Evolutionary conservation across 2,797 vertebrate species (phyloP).

Genomic region (Salarias fasciatus): DNA sequence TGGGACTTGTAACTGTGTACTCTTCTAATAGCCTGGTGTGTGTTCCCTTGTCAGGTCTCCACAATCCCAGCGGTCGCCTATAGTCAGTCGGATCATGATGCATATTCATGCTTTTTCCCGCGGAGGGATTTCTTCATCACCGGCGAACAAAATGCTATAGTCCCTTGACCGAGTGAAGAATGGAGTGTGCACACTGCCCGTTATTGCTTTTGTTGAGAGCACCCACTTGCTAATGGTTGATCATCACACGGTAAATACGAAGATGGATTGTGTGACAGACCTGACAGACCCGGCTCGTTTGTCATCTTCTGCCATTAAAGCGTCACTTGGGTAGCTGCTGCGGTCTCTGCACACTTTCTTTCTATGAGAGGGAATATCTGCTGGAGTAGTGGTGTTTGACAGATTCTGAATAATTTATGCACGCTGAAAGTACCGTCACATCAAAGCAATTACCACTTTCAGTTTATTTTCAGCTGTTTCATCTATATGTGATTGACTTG

Average conservation of each 20-base stretch:
- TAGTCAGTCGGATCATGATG: slow-evolving; percentile 24
- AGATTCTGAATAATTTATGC: slow-evolving; percentile 59
- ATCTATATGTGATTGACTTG: slow-evolving; percentile 37
- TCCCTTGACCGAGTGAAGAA: slow-evolving; percentile 48
- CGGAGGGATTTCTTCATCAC: slow-evolving; percentile 47
- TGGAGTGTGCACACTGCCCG: slow-evolving; percentile 18
- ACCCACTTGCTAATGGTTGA: slow-evolving; percentile 59
- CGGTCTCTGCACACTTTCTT: slow-evolving; percentile 13
- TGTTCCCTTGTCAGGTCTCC: slow-evolving; percentile 26
- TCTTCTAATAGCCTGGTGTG: slow-evolving; percentile 33
- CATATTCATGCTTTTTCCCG: slow-evolving; percentile 48
- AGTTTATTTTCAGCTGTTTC: slow-evolving; percentile 43
- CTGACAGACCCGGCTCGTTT: slow-evolving; percentile 42
- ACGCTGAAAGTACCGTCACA: slow-evolving; percentile 44
- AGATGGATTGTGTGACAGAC: slow-evolving; percentile 59
- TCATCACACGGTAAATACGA: slow-evolving; percentile 62
- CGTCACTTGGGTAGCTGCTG: slow-evolving; percentile 2
- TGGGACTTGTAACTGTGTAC: slow-evolving; percentile 39
- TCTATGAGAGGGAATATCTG: slow-evolving; percentile 39
- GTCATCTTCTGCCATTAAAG: slow-evolving; percentile 37
- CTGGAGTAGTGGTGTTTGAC: slow-evolving; percentile 46
- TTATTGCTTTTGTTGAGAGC: slow-evolving; percentile 60
- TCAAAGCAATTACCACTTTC: slow-evolving; percentile 51
- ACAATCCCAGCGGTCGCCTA: slow-evolving; percentile 42
- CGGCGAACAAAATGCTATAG: slow-evolving; percentile 15